Base-by-base conservation (phyloP, 2,113 vertebrate species). In the Semnornis frantzii region DNA sequence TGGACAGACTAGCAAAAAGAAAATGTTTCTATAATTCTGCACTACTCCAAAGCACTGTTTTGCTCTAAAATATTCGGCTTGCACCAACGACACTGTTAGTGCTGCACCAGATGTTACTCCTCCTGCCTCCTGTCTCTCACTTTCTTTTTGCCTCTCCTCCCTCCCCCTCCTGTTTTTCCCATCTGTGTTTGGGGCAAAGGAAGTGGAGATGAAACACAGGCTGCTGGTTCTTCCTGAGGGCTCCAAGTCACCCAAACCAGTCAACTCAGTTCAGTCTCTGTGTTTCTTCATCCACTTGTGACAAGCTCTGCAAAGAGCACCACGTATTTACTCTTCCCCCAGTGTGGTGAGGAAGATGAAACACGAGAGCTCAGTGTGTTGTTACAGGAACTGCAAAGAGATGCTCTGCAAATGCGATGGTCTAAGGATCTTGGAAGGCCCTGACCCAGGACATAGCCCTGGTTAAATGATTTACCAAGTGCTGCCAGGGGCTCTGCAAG, bases 141-240 rank as follows among this genome's bases (percentile, higher is more conserved):
- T 94, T 78, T 93, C 86, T 69, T 71, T 75, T 68, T 31, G 14
- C 42, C 57, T 94, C 24, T 85, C 39, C 82, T 85, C 73, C 88
- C 94, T 73, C 82, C 87, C 76, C 60, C 82, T 93, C 82, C 69
- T 86, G 85, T 92, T 96, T 95, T 94, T 90, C 60, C 82, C 91
- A 92, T 92, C 90, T 95, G 78, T 52, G 78, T 65, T 87, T 71
- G 85, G 75, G 89, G 82, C 79, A 83, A 89, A 95, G 90, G 89
- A 95, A 89, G 84, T 0, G 1, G 89, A 93, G 92, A 92, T 80
- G 82, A 92, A 95, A 71, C 58, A 27, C 83, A 85, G 92, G 68
- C 92, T 91, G 82, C 91, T 77, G 69, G 57, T 87, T 96, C 89
- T 94, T 85, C 81, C 94, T 92, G 87, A 42, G 0, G 83, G 89